phyloP scores from a whole-genome alignment of 2,797 vertebrate species.

The Eutrigla gurnardus region DNA sequence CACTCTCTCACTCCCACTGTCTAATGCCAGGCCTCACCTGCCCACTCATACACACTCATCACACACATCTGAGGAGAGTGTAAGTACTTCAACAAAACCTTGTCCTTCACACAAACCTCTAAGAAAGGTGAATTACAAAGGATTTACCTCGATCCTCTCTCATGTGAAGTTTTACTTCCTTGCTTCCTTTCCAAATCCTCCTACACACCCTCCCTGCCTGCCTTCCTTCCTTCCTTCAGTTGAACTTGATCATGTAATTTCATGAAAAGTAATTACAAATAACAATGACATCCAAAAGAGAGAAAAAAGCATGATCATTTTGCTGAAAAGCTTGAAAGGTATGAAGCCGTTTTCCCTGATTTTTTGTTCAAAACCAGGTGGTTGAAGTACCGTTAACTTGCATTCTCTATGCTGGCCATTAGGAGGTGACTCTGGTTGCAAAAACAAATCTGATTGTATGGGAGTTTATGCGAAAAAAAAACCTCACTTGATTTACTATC shows the following conservation, averaged over 20 bases:
- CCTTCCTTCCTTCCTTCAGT: slow-evolving; percentile 1
- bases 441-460: too few species aligned
- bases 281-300: neutral
- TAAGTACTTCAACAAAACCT: slow-evolving; percentile 23
- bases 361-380: neutral
- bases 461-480: too few species aligned
- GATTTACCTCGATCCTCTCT: slow-evolving; percentile 56
- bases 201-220: slow-evolving; percentile 15
- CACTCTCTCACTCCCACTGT: slow-evolving; percentile 48
- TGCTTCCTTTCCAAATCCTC: slow-evolving; percentile 6
- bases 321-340: neutral
- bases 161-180: slow-evolving; percentile 37
- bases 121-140: slow-evolving; percentile 50
- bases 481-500: too few species aligned
- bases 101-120: slow-evolving; percentile 32
- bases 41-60: slow-evolving; percentile 46
- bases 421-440: too few species aligned
- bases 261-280: neutral
- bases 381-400: too few species aligned
- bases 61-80: slow-evolving; percentile 37
- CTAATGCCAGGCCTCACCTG: slow-evolving; percentile 71
- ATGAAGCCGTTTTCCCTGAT: neutral
- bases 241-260: neutral
- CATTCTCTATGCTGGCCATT: too few species aligned
- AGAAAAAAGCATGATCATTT: accelerated